Conservation (phyloP, 2,888 invertebrate species). For the Xanthorhoe spadicearia region DNA sequence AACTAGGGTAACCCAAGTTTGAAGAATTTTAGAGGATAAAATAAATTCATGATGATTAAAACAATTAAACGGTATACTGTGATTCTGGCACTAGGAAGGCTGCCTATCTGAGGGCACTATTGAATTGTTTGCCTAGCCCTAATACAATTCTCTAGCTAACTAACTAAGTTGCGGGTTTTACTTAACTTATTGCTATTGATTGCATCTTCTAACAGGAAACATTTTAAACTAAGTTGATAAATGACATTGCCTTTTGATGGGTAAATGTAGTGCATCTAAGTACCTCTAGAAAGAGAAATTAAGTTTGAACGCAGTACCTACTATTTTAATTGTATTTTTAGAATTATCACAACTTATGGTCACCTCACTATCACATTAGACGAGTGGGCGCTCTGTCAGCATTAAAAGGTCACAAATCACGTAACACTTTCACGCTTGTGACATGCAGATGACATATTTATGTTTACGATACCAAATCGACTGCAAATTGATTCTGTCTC, state of each 20-base stretch:
- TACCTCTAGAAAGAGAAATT: too few species aligned
- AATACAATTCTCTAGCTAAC: background rate
- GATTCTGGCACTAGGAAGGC: too few species aligned
- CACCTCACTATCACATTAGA: slow-evolving; percentile 36
- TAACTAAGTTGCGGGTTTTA: background rate
- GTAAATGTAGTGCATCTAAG: too few species aligned
- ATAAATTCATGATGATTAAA: too few species aligned
- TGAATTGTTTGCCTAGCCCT: background rate
- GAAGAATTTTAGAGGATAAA: too few species aligned
- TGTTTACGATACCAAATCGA: slow-evolving; percentile 35
- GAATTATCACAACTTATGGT: slow-evolving; percentile 25
- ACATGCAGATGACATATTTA: slow-evolving; percentile 47
- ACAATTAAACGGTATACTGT: background rate
- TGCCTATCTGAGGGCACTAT: too few species aligned
- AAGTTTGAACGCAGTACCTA: too few species aligned
- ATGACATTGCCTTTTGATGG: too few species aligned
- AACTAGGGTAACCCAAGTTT: too few species aligned
- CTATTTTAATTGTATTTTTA: background rate
- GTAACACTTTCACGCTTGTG: slow-evolving; percentile 63
- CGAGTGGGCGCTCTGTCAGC: slow-evolving; percentile 59
- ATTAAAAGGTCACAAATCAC: slow-evolving; percentile 65
- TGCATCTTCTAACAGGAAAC: background rate
- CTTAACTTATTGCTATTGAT: background rate
- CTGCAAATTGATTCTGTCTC: slow-evolving; percentile 9
- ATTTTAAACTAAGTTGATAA: too few species aligned